phyloP scores from a whole-genome alignment of 2,113 vertebrate genomes.

The Gyps fulvus region DNA sequence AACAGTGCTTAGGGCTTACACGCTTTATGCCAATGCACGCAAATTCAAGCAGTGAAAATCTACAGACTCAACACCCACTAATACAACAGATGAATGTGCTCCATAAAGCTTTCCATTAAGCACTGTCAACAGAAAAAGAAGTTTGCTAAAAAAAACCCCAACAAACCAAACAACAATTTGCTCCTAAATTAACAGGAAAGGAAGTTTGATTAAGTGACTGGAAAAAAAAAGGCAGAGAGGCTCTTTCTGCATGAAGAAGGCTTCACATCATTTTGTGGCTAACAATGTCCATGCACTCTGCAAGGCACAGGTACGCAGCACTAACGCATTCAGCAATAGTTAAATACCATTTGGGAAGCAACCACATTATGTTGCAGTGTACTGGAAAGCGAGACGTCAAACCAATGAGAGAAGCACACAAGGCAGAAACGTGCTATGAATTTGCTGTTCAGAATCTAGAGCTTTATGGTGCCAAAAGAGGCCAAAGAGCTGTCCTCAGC shows the following conservation, averaged over 20 bases:
- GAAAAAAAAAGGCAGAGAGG: neutral
- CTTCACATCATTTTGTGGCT: neutral
- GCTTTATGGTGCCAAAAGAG: neutral
- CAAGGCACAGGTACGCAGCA: neutral
- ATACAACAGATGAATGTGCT: neutral
- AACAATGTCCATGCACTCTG: neutral
- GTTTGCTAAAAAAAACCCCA: neutral
- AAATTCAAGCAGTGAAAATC: neutral
- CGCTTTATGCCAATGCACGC: neutral
- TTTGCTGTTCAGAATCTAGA: neutral
- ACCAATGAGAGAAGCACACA: neutral
- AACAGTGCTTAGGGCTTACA: neutral
- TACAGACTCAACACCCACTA: neutral
- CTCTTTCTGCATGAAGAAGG: neutral
- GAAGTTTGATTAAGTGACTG: neutral
- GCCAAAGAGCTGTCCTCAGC: neutral
- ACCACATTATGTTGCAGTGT: neutral
- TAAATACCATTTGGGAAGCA: neutral
- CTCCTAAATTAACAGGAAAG: neutral
- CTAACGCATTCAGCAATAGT: neutral
- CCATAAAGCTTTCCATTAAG: neutral
- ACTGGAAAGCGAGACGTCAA: neutral
- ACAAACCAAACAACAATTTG: neutral
- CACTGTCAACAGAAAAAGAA: neutral
- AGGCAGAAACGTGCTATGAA: neutral